These are phyloP conservation scores for Pteruthius melanotis DNA, from an alignment of 2,113 vertebrate genomes.

Conservation along the genomic window DNA sequence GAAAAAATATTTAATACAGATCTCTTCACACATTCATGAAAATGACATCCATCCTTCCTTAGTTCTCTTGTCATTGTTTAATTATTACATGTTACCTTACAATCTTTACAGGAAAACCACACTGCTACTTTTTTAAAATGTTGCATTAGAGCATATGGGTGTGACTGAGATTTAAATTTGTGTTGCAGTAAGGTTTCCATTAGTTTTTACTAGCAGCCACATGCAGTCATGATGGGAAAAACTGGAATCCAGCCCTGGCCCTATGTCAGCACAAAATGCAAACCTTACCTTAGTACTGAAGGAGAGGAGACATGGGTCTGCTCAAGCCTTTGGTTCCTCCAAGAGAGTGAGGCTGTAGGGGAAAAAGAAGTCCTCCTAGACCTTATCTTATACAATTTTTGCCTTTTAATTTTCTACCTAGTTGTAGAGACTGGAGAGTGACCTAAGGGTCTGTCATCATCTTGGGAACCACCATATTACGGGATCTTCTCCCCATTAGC, in stretches of 20 bases:
- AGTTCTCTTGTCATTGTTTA: not conserved
- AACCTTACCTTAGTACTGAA: not conserved
- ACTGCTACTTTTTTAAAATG: not conserved
- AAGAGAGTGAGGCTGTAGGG: not conserved
- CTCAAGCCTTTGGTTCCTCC: not conserved
- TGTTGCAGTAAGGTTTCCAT: not conserved
- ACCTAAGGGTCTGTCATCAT: not conserved
- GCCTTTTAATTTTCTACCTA: not conserved
- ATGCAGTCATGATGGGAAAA: not conserved
- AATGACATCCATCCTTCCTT: not conserved
- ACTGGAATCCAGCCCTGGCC: not conserved
- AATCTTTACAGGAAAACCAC: not conserved
- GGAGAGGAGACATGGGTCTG: not conserved
- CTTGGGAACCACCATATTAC: fast-evolving
- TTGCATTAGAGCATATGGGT: not conserved
- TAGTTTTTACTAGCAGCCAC: not conserved
- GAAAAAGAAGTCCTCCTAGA: not conserved
- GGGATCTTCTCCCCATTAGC: not conserved
- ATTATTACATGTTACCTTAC: not conserved
- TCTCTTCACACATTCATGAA: not conserved
- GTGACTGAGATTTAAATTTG: not conserved
- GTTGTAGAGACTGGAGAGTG: not conserved
- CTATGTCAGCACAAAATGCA: not conserved
- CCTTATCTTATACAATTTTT: not conserved
- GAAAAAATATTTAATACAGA: not conserved